Percentiles rank a stretch among this genome's conserved stretches.
Evolutionary conservation across 2,888 invertebrate genomes (phyloP).

Genomic region (Tenthredo scrophulariae): DNA sequence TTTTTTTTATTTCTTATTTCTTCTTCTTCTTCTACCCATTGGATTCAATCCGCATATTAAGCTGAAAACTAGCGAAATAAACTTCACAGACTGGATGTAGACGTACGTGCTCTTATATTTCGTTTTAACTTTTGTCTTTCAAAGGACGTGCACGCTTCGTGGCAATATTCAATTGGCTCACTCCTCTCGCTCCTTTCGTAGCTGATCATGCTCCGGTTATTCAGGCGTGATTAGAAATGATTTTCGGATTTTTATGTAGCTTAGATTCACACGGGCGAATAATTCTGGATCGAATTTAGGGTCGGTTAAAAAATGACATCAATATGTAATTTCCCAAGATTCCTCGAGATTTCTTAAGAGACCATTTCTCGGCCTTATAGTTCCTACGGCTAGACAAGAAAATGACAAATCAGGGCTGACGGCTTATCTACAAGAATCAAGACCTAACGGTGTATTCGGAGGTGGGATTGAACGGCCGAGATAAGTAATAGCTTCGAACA

Average conservation of each 20-base stretch:
- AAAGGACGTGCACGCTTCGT: no score
- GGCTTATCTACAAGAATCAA: constrained; percentile 33
- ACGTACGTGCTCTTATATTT: neutral
- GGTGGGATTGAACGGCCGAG: constrained; percentile 57
- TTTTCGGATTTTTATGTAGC: no score
- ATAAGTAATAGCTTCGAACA: constrained; percentile 68
- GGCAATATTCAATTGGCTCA: neutral
- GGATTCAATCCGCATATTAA: neutral
- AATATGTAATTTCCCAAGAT: no score
- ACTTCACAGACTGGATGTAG: neutral
- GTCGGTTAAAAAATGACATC: no score
- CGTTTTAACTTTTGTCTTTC: neutral
- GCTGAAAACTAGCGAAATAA: no score
- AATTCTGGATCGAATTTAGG: no score
- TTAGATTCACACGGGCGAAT: no score
- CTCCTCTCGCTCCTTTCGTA: neutral
- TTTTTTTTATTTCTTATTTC: neutral
- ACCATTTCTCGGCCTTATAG: neutral
- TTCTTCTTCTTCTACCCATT: no score
- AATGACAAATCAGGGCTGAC: constrained; percentile 32
- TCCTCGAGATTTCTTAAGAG: no score
- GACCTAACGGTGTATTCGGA: neutral
- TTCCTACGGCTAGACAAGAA: neutral
- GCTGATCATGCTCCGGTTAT: neutral
- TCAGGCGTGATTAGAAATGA: no score